Base-by-base conservation (phyloP, 2,888 invertebrate species). In the Nomada lathburiana region DNA sequence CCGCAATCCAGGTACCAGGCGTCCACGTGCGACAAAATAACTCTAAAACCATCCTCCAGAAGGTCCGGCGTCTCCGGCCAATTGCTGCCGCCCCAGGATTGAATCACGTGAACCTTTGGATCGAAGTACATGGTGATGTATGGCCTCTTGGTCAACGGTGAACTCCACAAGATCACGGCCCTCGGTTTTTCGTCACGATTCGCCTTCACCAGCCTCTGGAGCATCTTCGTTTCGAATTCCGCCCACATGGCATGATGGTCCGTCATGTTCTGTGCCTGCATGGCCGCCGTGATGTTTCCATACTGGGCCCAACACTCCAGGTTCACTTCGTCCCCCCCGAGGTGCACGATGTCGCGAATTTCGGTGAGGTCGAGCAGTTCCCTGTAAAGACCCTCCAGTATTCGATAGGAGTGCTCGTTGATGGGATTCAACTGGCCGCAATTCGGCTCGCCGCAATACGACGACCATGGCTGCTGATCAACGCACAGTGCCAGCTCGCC, bases 1-100 rank as follows among this genome's bases (percentile, higher is more conserved):
- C 98, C 98, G 92, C 98, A 98, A 93, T 98, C 98, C 86, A 98
- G 95, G 94, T 98, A 98, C 97, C 97, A 97, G 5, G 97, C 97
- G 92, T 98, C 98, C 73, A 97, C 97, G 94, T 98, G 98, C 20
- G 97, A 97, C 76, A 98, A 94, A 75, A 98, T 96, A 69, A 97
- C 95, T 76, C 96, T 95, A 94, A 96, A 98, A 2, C 97, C 98
- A 75, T 96, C 96, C 86, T 97, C 96, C 36, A 98, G 94, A 5
- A 98, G 95, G 81, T 97, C 97, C 9, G 96, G 95, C 20, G 97
- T 97, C 91, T 97, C 97, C 2, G 96, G 95, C 97, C 98, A 98
- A 62, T 96, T 96, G 87, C 97, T 97, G 0, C 96, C 96, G 55
- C 97, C 97, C 97, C 97, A 97, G 67, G 96, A 95, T 91, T 97